These are phyloP conservation scores for Nymphalis polychloros DNA, from an alignment of 2,888 invertebrate genomes.

Conservation along the genomic window DNA sequence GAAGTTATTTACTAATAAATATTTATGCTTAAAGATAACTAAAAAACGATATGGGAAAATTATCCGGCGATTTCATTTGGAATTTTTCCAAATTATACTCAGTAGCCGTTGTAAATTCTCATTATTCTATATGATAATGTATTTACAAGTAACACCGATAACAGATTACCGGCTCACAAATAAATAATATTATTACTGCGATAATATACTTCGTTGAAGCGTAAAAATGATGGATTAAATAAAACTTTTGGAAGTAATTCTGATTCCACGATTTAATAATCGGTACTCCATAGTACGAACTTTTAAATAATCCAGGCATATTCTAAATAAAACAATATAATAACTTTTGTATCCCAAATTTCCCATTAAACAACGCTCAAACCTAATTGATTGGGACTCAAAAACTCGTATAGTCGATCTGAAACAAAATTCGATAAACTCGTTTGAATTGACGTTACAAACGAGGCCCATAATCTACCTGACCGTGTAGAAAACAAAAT, in stretches of 20 bases:
- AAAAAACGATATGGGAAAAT: constrained; percentile 17
- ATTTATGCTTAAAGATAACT: constrained; percentile 9
- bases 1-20: no score
- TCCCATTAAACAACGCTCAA: constrained; percentile 1
- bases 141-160: constrained; percentile 6
- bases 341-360: constrained; percentile 9
- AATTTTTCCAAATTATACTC: constrained; percentile 23
- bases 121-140: constrained; percentile 6
- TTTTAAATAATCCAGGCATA: not conserved
- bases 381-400: not conserved
- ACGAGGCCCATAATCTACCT: constrained; percentile 22
- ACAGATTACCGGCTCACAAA: constrained; percentile 5
- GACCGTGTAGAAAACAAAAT: constrained; percentile 31
- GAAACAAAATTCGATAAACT: not conserved
- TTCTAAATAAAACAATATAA: constrained; percentile 16
- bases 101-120: constrained; percentile 4
- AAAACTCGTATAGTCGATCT: not conserved
- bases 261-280: constrained; percentile 3
- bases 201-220: not conserved
- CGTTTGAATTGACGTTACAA: constrained; percentile 21
- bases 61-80: constrained; percentile 21
- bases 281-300: not conserved
- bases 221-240: constrained; percentile 1
- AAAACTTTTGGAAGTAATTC: not conserved
- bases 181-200: constrained; percentile 1